Conservation (phyloP, 2,113 vertebrate species). For the Grammomys dolichurus region DNA sequence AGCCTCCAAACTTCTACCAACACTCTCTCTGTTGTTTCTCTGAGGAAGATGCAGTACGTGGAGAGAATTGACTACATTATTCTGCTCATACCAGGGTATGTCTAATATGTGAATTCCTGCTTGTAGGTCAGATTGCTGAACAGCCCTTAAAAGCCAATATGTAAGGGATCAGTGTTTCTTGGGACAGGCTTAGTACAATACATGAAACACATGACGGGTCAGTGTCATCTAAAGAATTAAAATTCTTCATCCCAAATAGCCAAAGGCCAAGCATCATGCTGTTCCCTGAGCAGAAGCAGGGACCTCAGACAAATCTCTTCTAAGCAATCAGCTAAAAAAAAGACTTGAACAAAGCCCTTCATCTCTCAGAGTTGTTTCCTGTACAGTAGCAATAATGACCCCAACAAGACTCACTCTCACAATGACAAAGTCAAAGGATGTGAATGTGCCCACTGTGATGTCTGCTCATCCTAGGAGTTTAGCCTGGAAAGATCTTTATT, state of each 20-base stretch:
- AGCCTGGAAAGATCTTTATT: not conserved
- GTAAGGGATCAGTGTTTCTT: not conserved
- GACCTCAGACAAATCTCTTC: not conserved
- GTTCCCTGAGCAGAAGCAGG: not conserved
- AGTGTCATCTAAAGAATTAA: conserved; percentile 47
- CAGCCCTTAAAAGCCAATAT: conserved; percentile 1
- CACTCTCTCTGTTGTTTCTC: not conserved
- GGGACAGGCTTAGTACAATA: conserved; percentile 23
- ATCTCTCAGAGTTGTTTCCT: not conserved
- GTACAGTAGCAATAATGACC: not conserved
- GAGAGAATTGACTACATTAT: not conserved
- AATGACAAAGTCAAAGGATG: not conserved
- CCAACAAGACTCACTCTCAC: not conserved
- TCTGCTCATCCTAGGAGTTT: not conserved
- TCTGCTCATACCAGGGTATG: not conserved
- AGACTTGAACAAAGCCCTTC: not conserved
- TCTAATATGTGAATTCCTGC: not conserved
- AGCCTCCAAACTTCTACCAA: conserved; percentile 34
- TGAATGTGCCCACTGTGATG: not conserved
- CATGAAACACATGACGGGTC: not conserved
- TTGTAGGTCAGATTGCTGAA: not conserved
- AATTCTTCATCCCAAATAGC: not conserved
- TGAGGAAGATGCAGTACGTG: not conserved
- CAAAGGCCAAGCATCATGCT: conserved; percentile 1
- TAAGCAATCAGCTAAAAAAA: not conserved